Percentiles rank a stretch among this genome's conserved stretches.
These are phyloP conservation scores for Incurvaria masculella DNA, from an alignment of 2,888 invertebrate genomes.

Conservation along the genomic window DNA sequence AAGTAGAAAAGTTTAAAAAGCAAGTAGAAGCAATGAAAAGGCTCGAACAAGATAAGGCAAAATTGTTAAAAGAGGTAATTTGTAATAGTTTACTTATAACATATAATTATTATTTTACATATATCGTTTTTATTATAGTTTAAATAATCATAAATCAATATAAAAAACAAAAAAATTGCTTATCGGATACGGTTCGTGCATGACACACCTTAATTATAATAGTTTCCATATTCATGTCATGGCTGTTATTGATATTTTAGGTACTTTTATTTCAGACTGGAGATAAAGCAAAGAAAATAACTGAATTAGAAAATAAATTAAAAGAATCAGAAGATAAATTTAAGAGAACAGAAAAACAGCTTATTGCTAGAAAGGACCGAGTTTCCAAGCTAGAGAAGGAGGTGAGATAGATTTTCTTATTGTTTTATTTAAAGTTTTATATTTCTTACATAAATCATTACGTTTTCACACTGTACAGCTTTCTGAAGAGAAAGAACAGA, in stretches of 20 bases:
- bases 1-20: constrained; percentile 58
- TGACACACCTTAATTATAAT: no score
- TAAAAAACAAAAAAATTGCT: no score
- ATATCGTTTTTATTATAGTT: no score
- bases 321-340: constrained; percentile 66
- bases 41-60: constrained; percentile 55
- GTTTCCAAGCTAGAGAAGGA: constrained; percentile 59
- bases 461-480: constrained; percentile 32
- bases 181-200: no score
- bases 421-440: constrained; percentile 9
- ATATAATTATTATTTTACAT: no score
- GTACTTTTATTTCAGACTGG: constrained; percentile 44
- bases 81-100: constrained; percentile 10
- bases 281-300: constrained; percentile 59
- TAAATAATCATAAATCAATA: no score
- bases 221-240: no score
- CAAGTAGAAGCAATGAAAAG: constrained; percentile 49
- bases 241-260: constrained; percentile 3
- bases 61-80: constrained; percentile 57
- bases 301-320: constrained; percentile 63
- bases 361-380: constrained; percentile 54
- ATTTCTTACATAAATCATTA: constrained; percentile 18
- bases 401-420: constrained; percentile 31
- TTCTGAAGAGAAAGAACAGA: constrained; percentile 47
- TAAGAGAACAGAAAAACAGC: constrained; percentile 56